Evolutionary conservation across 2,888 invertebrate species (phyloP).

Genomic region (Linnaemya tessellans): DNA sequence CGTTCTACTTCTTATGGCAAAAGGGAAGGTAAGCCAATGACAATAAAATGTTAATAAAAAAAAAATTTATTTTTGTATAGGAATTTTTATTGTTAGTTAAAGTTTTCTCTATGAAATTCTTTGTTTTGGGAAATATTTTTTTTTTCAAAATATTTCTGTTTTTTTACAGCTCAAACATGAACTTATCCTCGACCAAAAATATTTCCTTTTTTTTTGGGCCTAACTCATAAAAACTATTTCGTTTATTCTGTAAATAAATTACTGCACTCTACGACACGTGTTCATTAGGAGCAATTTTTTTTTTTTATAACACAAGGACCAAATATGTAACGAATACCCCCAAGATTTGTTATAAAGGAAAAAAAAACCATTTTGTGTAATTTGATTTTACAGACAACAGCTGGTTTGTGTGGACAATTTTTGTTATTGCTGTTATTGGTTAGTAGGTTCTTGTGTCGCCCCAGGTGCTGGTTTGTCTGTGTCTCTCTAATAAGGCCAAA

Average conservation of each 20-base stretch:
- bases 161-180: too few species aligned
- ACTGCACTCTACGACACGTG: neutral
- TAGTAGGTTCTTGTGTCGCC: slow-evolving; percentile 54
- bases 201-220: neutral
- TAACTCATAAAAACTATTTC: neutral
- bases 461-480: slow-evolving; percentile 29
- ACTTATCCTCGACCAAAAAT: too few species aligned
- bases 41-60: neutral
- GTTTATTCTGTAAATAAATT: neutral
- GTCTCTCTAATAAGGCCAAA: slow-evolving; percentile 62
- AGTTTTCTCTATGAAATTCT: too few species aligned
- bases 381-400: slow-evolving; percentile 45
- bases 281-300: neutral
- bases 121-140: too few species aligned
- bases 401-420: slow-evolving; percentile 29
- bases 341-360: slow-evolving; percentile 1
- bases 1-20: neutral
- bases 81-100: neutral
- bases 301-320: neutral
- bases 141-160: too few species aligned
- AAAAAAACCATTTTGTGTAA: slow-evolving; percentile 30
- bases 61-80: neutral
- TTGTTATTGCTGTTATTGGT: slow-evolving; percentile 45
- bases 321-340: neutral
- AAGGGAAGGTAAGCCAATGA: slow-evolving; percentile 8